A percentile compares a stretch with the other conserved stretches of the same genome.
phyloP scores from a whole-genome alignment of 2,888 invertebrate species.

The Melieria omissa region DNA sequence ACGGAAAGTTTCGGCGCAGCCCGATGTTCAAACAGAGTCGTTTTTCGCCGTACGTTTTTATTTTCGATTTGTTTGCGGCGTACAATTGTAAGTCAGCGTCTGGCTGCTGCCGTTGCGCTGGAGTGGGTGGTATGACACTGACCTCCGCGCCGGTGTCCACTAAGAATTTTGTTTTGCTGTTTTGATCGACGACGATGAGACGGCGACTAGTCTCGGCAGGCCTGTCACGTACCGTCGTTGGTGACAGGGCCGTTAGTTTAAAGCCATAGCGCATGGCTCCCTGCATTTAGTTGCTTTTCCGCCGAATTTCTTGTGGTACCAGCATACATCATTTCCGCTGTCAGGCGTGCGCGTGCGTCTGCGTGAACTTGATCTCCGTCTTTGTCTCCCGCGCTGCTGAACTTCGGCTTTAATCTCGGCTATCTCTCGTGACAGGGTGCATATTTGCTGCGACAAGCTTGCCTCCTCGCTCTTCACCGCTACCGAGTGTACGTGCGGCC shows the following conservation, averaged over 20 bases:
- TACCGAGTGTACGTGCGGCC: too few species aligned
- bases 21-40: slow-evolving; percentile 27
- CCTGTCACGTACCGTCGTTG: slow-evolving; percentile 32
- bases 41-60: slow-evolving; percentile 29
- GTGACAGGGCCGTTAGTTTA: slow-evolving; percentile 30
- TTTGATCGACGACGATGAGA: slow-evolving; percentile 26
- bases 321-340: slow-evolving; percentile 21
- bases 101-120: slow-evolving; percentile 11
- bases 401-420: too few species aligned
- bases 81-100: slow-evolving; percentile 13
- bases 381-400: too few species aligned
- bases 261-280: slow-evolving; percentile 5
- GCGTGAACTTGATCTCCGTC: too few species aligned
- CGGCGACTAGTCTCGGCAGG: slow-evolving; percentile 20
- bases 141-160: slow-evolving; percentile 38
- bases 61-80: slow-evolving; percentile 34
- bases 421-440: too few species aligned
- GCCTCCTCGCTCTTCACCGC: too few species aligned
- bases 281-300: neutral
- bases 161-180: slow-evolving; percentile 34
- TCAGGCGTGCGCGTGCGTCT: too few species aligned
- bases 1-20: slow-evolving; percentile 5
- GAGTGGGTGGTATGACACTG: slow-evolving; percentile 30
- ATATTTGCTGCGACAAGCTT: too few species aligned
- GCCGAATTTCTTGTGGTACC: slow-evolving; percentile 29